Base-by-base conservation (phyloP, 2,888 invertebrate species). In the Onthophagus sagittarius region DNA sequence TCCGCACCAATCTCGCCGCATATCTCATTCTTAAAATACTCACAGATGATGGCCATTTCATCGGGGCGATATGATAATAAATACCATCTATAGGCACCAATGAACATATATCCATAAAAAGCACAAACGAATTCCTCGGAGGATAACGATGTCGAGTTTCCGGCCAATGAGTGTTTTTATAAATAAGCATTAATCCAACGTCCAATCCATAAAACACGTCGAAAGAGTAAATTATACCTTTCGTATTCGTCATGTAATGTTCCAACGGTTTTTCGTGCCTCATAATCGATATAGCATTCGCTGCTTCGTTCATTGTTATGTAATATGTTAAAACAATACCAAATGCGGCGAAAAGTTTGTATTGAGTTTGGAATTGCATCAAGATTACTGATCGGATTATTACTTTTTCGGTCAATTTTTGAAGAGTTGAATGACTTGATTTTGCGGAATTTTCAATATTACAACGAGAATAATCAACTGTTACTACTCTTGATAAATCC, bases 1-100 rank as follows among this genome's bases (percentile, higher is more conserved):
- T 64, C 13, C 77, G 70, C 4, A 77, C 72, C 63, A 79, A 63
- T 5, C 79, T 74, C 7, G 78, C 64, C 3, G 74, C 67, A 39
- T 77, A 77, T 9, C 9, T 32, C 67, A 67, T 7, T 23, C 67
- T 15, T 13, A 79, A 62, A 5, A 72, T 14, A 13, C 63, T 71
- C 5, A 76, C 67, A 0, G 76, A 62, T 6, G 31, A 53, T 71
- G 72, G 75, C 2, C 62, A 70, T 5, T 74, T 72, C 33, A 39
- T 33, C n/a, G 62, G 32, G 2, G 63, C 62, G 9, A 67, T 15
- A n/a, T 67, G 23, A 31, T 67, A 67, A n/a, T 31, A 31, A 23
- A 6, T n/a, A 67, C 67, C 32, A 23, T 67, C 31, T 32, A 15
- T 67, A 15, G 74, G 74, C 1, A 75, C 5, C 6, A 72, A 14